Evolutionary conservation across 2,113 vertebrate species (phyloP), one percentile per base, ranked within the genome.

Genomic region (Myxocyprinus asiaticus): DNA sequence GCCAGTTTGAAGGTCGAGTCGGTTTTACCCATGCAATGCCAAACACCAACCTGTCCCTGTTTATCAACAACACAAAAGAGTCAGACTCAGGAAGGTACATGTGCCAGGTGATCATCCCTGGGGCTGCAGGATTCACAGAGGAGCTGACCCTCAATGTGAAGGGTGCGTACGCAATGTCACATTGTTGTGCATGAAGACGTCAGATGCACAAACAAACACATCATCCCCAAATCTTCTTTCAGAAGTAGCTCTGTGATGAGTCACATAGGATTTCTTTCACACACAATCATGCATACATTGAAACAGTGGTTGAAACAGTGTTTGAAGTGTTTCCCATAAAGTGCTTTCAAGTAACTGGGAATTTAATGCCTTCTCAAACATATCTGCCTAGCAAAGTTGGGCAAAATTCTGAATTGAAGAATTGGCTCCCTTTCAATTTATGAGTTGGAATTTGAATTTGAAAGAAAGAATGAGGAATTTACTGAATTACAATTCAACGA

Each of bases 51-150:
- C 74, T 97, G 79, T 97, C 96, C 0, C 77, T 99, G 67, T 70
- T 81, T 79, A 93, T 98, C 88, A 94, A 95, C 47, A 80, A 87
- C 85, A 95, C 95, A 0, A 84, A 42, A 78, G 95, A 96, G 85
- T 68, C 80, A 0, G 96, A 98, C 86, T 94, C 97, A 0, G 96
- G 96, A 0, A 86, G 79, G 59, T 98, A 96, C 84, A 14, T 83
- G 62, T 95, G 95, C 79, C 92, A 92, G 0, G 90, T 98, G 63
- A 85, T 95, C 5, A 77, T 87, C 11, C 68, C 75, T 0, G 71
- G 6, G 0, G 78, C 0, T 47, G n/a, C 0, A 0, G 4, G 61
- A 10, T 0, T 72, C 59, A 69, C 48, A 0, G 11, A 0, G 10
- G 83, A 85, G 76, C 72, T 96, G 82, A 89, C 53, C 10, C 92